These are phyloP conservation scores for Oceanodroma leucorhoa DNA, from an alignment of 2,797 vertebrate genomes.

Conservation along the genomic window DNA sequence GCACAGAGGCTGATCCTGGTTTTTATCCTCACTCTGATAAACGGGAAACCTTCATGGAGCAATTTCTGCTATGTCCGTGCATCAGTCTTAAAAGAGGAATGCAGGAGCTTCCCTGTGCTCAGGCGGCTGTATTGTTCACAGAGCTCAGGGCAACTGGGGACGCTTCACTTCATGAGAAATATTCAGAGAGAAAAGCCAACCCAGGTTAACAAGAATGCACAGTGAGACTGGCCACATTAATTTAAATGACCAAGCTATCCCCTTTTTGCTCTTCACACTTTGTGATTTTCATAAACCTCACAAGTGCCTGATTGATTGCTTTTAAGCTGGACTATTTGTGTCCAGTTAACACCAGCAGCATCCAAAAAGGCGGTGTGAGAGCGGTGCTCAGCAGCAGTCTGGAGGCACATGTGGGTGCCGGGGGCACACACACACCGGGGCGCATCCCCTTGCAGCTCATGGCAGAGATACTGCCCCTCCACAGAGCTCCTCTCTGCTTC, in stretches of 20 bases:
- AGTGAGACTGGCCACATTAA: background rate
- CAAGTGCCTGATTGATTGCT: background rate
- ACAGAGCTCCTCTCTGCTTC: background rate
- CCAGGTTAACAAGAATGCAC: background rate
- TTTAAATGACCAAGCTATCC: background rate
- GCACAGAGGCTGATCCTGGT: background rate
- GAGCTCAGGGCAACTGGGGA: background rate
- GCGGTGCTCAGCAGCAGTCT: accelerated
- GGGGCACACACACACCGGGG: background rate
- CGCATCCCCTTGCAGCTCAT: background rate
- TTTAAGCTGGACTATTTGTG: background rate
- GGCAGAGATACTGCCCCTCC: background rate
- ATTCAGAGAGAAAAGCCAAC: background rate
- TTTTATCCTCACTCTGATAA: background rate
- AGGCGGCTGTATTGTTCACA: background rate
- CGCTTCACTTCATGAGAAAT: background rate
- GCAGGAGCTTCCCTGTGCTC: background rate
- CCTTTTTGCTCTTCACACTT: background rate
- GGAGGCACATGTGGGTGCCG: accelerated
- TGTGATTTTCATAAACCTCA: background rate
- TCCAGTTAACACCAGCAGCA: background rate
- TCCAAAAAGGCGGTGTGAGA: background rate
- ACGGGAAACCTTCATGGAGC: background rate
- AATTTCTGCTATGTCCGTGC: background rate
- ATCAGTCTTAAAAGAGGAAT: background rate